These are phyloP conservation scores for Ciona savignyi DNA, from an alignment of 23 tunicate species.

Conservation along the genomic window DNA sequence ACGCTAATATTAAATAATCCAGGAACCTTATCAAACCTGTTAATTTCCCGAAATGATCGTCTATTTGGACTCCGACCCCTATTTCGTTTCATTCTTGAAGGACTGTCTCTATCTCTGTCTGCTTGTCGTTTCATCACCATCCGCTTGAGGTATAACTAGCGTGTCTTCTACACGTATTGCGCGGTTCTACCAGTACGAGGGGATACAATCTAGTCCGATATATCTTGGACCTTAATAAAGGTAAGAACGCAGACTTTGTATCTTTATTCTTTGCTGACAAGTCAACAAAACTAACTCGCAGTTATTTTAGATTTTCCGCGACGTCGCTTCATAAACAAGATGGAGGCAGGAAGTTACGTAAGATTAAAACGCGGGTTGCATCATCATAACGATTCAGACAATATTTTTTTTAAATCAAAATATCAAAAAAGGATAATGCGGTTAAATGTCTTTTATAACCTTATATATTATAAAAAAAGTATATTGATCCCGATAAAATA, in stretches of 20 bases:
- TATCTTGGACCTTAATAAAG: background rate
- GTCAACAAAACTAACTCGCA: background rate
- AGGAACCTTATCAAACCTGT: conserved; percentile 26
- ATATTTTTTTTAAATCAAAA: too few relatives aligned
- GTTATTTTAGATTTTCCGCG: background rate
- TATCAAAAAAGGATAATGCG: too few relatives aligned
- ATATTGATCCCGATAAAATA: background rate
- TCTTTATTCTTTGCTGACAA: background rate
- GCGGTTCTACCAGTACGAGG: background rate
- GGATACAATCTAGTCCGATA: background rate
- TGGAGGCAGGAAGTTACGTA: background rate
- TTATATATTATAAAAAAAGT: too few relatives aligned
- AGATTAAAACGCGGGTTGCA: background rate
- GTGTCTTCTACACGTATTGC: background rate
- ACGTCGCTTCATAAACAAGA: background rate
- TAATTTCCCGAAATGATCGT: conserved; percentile 52
- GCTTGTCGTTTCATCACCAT: conserved; percentile 69
- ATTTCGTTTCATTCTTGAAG: conserved; percentile 51
- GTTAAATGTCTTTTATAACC: too few relatives aligned
- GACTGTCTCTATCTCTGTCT: conserved; percentile 53
- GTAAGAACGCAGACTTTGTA: background rate
- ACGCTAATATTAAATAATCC: background rate
- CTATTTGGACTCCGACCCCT: conserved; percentile 79
- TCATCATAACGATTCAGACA: background rate
- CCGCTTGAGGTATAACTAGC: background rate